phyloP scores from a whole-genome alignment of 92 coral and sea anemone species.

The Zoanthus gigantus region DNA sequence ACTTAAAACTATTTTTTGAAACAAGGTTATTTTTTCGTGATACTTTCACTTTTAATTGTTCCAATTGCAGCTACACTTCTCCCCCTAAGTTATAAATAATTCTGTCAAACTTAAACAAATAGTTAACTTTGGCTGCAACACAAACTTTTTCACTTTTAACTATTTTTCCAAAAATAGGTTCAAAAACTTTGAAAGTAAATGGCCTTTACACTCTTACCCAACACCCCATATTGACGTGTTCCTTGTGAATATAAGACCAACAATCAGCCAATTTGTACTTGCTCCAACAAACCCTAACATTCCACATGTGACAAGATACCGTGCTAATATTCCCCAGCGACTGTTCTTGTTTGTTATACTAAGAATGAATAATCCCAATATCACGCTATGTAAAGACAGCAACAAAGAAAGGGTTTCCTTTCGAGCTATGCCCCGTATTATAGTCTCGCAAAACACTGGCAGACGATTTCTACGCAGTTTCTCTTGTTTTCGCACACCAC shows the following conservation, averaged over 20 bases:
- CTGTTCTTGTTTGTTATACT: slow-evolving; percentile 51
- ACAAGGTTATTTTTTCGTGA: too few relatives aligned
- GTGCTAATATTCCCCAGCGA: slow-evolving; percentile 62
- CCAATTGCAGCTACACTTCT: too few relatives aligned
- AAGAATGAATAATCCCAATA: slow-evolving; percentile 73
- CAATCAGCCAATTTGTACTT: slow-evolving; percentile 72
- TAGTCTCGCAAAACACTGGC: slow-evolving; percentile 67
- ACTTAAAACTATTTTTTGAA: too few relatives aligned
- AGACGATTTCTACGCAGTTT: slow-evolving; percentile 68
- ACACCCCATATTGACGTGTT: slow-evolving; percentile 74
- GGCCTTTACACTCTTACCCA: slow-evolving; percentile 61
- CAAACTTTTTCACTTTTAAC: not conserved
- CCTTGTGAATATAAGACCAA: slow-evolving; percentile 67
- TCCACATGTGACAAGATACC: slow-evolving; percentile 82
- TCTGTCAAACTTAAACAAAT: too few relatives aligned
- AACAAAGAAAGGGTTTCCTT: slow-evolving; percentile 72
- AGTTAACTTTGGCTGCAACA: not conserved
- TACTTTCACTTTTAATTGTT: too few relatives aligned
- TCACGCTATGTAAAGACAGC: slow-evolving; percentile 68
- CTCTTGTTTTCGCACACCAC: slow-evolving; percentile 60
- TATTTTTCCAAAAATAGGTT: not conserved
- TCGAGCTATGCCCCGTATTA: slow-evolving; percentile 67
- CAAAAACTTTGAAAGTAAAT: too few relatives aligned
- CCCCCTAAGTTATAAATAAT: too few relatives aligned
- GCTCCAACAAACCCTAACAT: slow-evolving; percentile 85